Base-by-base conservation (phyloP, 92 coral and sea anemone genomes). In the Umimayanthus kanabou region DNA sequence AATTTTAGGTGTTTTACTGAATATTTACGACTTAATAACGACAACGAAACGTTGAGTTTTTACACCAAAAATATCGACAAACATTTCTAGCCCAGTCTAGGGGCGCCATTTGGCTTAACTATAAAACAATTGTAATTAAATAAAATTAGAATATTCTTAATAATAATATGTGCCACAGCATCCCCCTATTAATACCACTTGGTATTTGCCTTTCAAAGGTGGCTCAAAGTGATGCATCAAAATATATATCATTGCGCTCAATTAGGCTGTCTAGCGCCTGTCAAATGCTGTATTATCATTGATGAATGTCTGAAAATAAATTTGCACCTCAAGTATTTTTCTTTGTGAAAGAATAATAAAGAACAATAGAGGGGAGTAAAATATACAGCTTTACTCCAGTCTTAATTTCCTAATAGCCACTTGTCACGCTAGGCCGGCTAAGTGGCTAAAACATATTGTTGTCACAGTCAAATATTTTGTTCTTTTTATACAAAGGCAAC, bases 341-440 rank as follows among this genome's bases (percentile, higher is more conserved):
- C 28, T 67, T 69, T 72, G 61, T 50, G 18, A 70, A 16, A 28
- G 77, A 43, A 67, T 2, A 83, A 83, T 78, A 83, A 28, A 33
- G 64, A 71, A 83, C 87, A 83, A 70, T 70, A 15, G 65, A 40
- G 14, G 39, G 22, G 37, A 50, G 61, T 50, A 45, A 77, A 77
- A 77, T 47, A 77, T 47, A 25, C 81, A 45, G 37, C 66, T n/a
- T 82, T 14, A 11, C 58, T 70, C 37, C 78, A 83, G 87, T 25
- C 43, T 6, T 28, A 30, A 11, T 29, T 16, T 28, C 49, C 57
- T 80, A 80, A 78, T 28, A 69, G 66, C 61, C 45, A 67, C 76
- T 83, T 83, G 87, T 83, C 87, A 83, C 87, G 87, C 87, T 37
- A 70, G 43, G 37, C 74, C 64, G 67, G 37, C n/a, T 83, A 15